Conservation (phyloP, 2,888 invertebrate species). For the Steinernema hermaphroditum region DNA sequence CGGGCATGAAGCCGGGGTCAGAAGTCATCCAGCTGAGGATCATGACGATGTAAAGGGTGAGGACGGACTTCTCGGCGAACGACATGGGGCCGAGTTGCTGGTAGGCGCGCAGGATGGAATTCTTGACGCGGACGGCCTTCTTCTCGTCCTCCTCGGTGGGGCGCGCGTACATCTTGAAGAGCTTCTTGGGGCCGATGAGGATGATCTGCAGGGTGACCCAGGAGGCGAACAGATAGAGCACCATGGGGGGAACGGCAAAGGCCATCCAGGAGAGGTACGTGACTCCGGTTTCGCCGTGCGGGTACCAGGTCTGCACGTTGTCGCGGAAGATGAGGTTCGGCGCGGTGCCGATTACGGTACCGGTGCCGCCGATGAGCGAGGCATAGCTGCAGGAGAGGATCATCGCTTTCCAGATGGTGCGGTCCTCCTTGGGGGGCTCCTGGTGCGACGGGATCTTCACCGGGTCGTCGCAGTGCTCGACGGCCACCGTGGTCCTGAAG, state of each 20-base stretch:
- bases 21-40: slow-evolving; percentile 51
- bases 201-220: slow-evolving; percentile 51
- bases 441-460: not conserved
- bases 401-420: slow-evolving; percentile 50
- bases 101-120: slow-evolving; percentile 47
- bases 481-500: not conserved
- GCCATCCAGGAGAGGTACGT: slow-evolving; percentile 57
- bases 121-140: slow-evolving; percentile 44
- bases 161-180: slow-evolving; percentile 42
- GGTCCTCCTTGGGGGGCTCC: slow-evolving; percentile 34
- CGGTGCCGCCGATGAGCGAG: slow-evolving; percentile 53
- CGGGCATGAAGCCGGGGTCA: slow-evolving; percentile 44
- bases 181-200: slow-evolving; percentile 43
- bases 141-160: slow-evolving; percentile 46
- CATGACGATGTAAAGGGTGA: slow-evolving; percentile 47
- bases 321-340: slow-evolving; percentile 33
- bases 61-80: slow-evolving; percentile 52
- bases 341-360: slow-evolving; percentile 45
- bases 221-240: slow-evolving; percentile 54
- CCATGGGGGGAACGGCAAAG: slow-evolving; percentile 56
- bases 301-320: slow-evolving; percentile 37
- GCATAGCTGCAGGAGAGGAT: slow-evolving; percentile 57
- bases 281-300: slow-evolving; percentile 50
- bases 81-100: slow-evolving; percentile 52
- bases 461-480: slow-evolving; percentile 22